These are phyloP conservation scores for Drosophila eohydei DNA, from an alignment of 2,888 invertebrate genomes.

Conservation along the genomic window DNA sequence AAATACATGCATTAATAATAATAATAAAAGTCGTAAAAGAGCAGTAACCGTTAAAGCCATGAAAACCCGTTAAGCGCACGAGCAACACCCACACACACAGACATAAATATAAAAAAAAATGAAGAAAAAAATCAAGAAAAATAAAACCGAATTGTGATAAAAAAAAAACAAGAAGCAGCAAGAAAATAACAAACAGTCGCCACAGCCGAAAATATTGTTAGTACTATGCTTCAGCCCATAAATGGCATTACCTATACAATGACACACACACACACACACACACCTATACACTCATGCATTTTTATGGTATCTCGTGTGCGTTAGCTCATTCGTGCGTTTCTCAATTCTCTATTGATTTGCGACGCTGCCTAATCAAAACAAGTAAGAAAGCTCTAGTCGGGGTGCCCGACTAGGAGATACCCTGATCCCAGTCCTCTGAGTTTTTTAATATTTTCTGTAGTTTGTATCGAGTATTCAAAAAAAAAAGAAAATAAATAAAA, in stretches of 20 bases:
- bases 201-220: conserved; percentile 69
- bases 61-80: conserved; percentile 81
- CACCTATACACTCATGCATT: conserved; percentile 24
- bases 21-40: conserved; percentile 79
- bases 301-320: conserved; percentile 65
- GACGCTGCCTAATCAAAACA: conserved; percentile 65
- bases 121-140: conserved; percentile 34
- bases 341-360: conserved; percentile 69
- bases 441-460: too few relatives aligned
- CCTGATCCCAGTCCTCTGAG: too few relatives aligned
- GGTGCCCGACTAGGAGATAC: too few relatives aligned
- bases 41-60: conserved; percentile 78
- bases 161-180: conserved; percentile 35
- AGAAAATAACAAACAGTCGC: conserved; percentile 56
- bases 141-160: conserved; percentile 40
- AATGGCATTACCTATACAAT: conserved; percentile 62
- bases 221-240: conserved; percentile 71
- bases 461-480: too few relatives aligned
- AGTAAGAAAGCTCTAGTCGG: too few relatives aligned
- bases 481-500: too few relatives aligned
- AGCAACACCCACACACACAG: conserved; percentile 73
- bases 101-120: conserved; percentile 23
- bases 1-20: conserved; percentile 77
- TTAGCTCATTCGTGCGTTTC: conserved; percentile 65
- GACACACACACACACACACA: conserved; percentile 3